Evolutionary conservation across 2,888 invertebrate genomes (phyloP).

Genomic region (Drosophila borealis): DNA sequence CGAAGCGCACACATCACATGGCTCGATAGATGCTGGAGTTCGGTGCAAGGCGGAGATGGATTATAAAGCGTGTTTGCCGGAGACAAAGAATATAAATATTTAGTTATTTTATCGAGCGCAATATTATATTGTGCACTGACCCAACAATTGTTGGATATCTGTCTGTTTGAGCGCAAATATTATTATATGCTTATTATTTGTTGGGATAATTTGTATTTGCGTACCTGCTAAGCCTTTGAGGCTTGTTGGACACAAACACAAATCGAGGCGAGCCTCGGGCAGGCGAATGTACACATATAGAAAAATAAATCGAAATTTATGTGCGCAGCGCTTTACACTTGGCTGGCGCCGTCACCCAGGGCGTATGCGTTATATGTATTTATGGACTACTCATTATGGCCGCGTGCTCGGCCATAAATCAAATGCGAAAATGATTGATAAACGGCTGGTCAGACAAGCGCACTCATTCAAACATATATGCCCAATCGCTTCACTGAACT

Average conservation of each 20-base stretch:
- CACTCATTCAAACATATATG: constrained; percentile 21
- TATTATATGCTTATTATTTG: constrained; percentile 50
- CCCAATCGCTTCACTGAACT: constrained; percentile 20
- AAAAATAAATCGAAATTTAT: constrained; percentile 66
- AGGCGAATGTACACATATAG: constrained; percentile 31
- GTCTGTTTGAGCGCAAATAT: constrained; percentile 47
- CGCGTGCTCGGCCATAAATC: constrained; percentile 60
- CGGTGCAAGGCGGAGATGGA: constrained; percentile 9
- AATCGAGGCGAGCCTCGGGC: constrained; percentile 12
- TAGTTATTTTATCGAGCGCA: constrained; percentile 43
- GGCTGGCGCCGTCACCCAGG: constrained; percentile 18
- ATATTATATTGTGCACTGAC: constrained; percentile 62
- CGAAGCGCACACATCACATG: constrained; percentile 34
- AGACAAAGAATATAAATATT: constrained; percentile 46
- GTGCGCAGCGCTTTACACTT: constrained; percentile 37
- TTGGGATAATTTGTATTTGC: constrained; percentile 63
- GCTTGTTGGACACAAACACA: constrained; percentile 25
- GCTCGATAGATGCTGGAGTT: background rate
- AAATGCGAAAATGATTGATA: constrained; percentile 75
- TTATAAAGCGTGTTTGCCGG: constrained; percentile 11
- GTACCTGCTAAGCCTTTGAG: constrained; percentile 62
- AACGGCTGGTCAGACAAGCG: constrained; percentile 49
- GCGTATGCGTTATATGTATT: constrained; percentile 56
- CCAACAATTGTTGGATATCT: constrained; percentile 49
- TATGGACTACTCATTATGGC: constrained; percentile 52